Evolutionary conservation across 1,140 invertebrate species (phyloP).

Genomic region (Triops cancriformis): DNA sequence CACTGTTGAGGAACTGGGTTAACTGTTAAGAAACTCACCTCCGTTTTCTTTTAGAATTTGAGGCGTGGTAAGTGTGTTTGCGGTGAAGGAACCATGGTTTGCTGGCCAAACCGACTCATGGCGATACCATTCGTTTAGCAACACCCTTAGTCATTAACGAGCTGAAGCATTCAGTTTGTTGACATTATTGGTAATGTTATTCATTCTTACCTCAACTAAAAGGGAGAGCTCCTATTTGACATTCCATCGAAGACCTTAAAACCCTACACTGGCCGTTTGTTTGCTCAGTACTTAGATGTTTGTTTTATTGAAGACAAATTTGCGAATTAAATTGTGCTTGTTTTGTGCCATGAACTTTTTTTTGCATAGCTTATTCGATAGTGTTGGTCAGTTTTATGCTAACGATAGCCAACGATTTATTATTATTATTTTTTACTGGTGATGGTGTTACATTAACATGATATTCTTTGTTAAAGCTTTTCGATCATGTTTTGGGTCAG

Average conservation of each 20-base stretch:
- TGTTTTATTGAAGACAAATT: too few relatives aligned
- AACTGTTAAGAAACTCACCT: background rate
- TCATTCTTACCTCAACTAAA: constrained; percentile 36
- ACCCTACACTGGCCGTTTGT: background rate
- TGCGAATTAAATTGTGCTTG: too few relatives aligned
- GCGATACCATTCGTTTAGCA: constrained; percentile 86
- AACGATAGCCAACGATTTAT: too few relatives aligned
- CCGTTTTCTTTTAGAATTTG: constrained; percentile 49
- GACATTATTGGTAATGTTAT: constrained; percentile 70
- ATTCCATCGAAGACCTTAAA: background rate
- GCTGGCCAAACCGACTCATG: constrained; percentile 92
- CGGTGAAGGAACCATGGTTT: constrained; percentile 79
- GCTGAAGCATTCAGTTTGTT: constrained; percentile 62
- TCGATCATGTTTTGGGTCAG: too few relatives aligned
- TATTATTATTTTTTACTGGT: too few relatives aligned
- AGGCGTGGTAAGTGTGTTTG: constrained; percentile 87
- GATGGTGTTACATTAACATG: too few relatives aligned
- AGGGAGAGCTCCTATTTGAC: background rate
- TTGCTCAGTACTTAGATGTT: background rate
- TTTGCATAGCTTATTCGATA: too few relatives aligned
- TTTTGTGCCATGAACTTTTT: too few relatives aligned
- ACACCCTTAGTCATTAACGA: constrained; percentile 89
- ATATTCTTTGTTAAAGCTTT: too few relatives aligned
- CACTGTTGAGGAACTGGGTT: too few relatives aligned
- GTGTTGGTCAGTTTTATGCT: too few relatives aligned